Evolutionary conservation across 2,113 vertebrate genomes (phyloP).

Genomic region (Marmota flaviventris): DNA sequence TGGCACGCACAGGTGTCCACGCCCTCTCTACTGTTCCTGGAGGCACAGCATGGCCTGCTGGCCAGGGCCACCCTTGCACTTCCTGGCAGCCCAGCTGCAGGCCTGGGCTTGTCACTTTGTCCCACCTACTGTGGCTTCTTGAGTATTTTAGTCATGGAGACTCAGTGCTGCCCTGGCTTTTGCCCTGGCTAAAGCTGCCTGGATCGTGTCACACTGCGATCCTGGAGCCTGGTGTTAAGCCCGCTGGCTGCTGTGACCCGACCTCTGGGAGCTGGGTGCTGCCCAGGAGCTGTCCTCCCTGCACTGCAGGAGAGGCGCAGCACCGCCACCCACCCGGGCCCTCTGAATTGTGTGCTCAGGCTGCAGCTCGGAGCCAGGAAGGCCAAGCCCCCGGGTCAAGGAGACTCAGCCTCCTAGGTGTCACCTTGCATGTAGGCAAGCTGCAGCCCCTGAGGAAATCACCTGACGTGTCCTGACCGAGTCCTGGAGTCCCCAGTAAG

Average conservation of each 20-base stretch:
- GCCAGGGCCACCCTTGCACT: rapidly evolving
- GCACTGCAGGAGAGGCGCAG: neutral
- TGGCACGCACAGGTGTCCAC: neutral
- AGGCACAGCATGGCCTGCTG: neutral
- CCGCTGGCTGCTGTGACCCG: no score
- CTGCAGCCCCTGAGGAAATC: rapidly evolving
- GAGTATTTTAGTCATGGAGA: neutral
- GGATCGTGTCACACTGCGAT: neutral
- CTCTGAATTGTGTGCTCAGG: neutral
- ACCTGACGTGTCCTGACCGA: rapidly evolving
- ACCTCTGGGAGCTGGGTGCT: neutral
- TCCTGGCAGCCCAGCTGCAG: no score
- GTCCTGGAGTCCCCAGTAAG: neutral
- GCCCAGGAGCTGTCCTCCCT: neutral
- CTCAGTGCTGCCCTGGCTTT: neutral
- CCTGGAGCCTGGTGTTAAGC: neutral
- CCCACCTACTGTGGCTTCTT: neutral
- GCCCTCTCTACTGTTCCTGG: neutral
- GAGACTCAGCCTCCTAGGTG: no score
- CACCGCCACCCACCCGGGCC: no score
- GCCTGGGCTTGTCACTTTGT: no score
- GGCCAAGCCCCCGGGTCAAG: neutral
- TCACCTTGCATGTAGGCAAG: rapidly evolving
- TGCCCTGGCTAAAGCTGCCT: neutral
- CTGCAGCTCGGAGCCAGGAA: neutral